Evolutionary conservation across 2,888 invertebrate genomes (phyloP), one percentile per base, ranked within the genome.

Genomic region (Hofmannophila pseudospretella): DNA sequence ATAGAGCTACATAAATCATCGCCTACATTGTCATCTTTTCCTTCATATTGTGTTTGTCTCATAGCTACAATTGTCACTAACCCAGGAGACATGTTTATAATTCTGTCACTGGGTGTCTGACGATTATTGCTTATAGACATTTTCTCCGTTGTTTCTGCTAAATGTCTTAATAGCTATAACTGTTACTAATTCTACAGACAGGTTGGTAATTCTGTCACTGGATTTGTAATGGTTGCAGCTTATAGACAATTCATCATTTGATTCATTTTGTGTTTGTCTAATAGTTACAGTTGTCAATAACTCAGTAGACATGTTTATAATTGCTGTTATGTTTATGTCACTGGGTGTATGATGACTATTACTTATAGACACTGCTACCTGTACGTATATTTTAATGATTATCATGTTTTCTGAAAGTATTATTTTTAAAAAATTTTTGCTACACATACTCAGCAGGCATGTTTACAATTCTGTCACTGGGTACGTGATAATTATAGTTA

Each of bases 21-120:
- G 25, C 13, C 5, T 19, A 19, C 5, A 4, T 19, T 34, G 14
- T 34, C 27, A 14, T 33, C 10, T 16, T n/a, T n/a, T n/a, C n/a
- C 10, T 9, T 36, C 33, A 41, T 13, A 13, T 30, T 19, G 19
- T 5, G 3, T 13, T 9, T 20, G 31, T 14, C 37, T 32, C 3
- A 27, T 22, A 30, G 22, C 8, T 27, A 20, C 16, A 41, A 44
- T 29, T 11, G 34, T 54, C 49, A 46, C 28, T 38, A 22, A n/a
- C 38, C 42, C 47, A 49, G 37, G 34, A 29, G 35, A 34, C 31
- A 35, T 31, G 34, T 31, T n/a, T 3, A 2, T 25, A 14, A 22
- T 23, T 29, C 27, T 41, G 30, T 41, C 41, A 41, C 41, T 41
- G 41, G 41, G 41, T 19, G 11, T 8, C 7, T 19, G 34, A 36